Evolutionary conservation across 2,113 vertebrate genomes (phyloP).

Genomic region (Phyllostomus discolor): DNA sequence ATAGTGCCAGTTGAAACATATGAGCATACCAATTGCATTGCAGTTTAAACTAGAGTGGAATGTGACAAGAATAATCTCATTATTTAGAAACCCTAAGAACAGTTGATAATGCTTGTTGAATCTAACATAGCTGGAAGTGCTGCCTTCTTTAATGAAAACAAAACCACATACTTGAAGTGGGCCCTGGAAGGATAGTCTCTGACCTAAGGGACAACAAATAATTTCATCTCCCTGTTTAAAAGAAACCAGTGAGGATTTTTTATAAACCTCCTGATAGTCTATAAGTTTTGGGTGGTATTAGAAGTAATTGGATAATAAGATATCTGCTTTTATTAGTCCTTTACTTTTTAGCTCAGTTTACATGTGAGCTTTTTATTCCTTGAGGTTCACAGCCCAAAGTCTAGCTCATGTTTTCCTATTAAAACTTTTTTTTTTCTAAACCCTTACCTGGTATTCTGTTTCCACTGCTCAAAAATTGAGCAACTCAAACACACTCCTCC

Average conservation of each 20-base stretch:
- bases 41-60: background rate
- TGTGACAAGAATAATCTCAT: background rate
- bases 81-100: background rate
- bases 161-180: background rate
- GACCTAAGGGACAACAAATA: background rate
- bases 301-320: conserved; percentile 1
- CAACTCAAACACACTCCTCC: background rate
- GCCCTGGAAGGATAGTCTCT: background rate
- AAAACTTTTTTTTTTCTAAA: background rate
- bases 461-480: background rate
- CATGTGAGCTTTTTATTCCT: background rate
- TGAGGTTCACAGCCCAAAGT: background rate
- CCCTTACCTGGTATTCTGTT: background rate
- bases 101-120: background rate
- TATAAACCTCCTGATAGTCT: background rate
- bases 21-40: background rate
- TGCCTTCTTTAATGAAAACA: background rate
- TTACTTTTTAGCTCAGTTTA: background rate
- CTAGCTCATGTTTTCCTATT: background rate
- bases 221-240: background rate
- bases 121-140: background rate
- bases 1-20: background rate
- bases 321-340: conserved; percentile 6
- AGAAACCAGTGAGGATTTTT: background rate
- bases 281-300: background rate